These are phyloP conservation scores for Drosophila rubida DNA, from an alignment of 2,888 invertebrate genomes.

Conservation along the genomic window DNA sequence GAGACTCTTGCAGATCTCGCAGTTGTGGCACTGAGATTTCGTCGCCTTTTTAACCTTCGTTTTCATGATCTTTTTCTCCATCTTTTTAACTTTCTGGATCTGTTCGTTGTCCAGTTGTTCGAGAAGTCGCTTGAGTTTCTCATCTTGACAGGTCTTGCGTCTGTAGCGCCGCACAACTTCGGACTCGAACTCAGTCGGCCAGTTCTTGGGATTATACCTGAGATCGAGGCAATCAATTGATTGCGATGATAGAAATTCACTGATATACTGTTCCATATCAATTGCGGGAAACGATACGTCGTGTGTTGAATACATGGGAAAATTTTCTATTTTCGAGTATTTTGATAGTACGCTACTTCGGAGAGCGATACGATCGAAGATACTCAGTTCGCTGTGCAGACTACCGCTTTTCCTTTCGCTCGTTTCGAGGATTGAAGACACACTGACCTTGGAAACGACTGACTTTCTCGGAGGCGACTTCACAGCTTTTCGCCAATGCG, in stretches of 20 bases:
- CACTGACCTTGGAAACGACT: too few species aligned
- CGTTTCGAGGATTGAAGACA: too few species aligned
- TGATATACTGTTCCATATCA: neutral
- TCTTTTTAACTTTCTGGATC: neutral
- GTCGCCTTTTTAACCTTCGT: neutral
- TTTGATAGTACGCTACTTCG: neutral
- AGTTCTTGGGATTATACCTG: neutral
- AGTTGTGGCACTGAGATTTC: neutral
- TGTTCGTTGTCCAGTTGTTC: neutral
- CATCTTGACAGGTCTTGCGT: neutral
- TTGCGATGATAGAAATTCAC: neutral
- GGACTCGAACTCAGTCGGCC: neutral
- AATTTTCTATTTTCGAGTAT: neutral
- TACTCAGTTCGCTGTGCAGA: neutral
- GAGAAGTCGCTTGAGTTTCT: neutral
- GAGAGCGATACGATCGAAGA: neutral
- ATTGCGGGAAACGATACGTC: neutral
- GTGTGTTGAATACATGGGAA: neutral
- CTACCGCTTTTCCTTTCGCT: too few species aligned
- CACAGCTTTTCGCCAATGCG: too few species aligned
- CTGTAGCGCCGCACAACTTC: neutral
- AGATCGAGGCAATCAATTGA: neutral
- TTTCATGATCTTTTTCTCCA: neutral
- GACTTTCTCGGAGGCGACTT: too few species aligned
- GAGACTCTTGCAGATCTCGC: constrained; percentile 30